Evolutionary conservation across 2,797 vertebrate genomes (phyloP), one percentile per base, ranked within the genome.

Genomic region (Dryobates pubescens): DNA sequence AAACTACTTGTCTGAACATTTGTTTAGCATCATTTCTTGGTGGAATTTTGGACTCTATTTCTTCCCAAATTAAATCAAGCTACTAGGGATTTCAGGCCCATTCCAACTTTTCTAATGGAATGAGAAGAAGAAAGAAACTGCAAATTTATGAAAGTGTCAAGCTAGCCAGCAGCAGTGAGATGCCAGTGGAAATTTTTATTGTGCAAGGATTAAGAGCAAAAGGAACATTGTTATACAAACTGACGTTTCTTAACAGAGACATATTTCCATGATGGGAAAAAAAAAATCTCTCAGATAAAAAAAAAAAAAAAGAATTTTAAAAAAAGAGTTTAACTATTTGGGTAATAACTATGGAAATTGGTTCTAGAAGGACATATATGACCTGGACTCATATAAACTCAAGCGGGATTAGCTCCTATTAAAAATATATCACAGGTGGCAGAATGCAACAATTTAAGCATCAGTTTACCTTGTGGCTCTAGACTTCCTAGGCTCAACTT

Each of bases 1-100:
- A 88, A 88, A 89, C 76, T 72, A 45, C 20, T 86, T 86, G 76
- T 45, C 67, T 86, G 76, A 78, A 61, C 74, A 62, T 95, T 92
- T 91, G 63, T 91, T 94, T 75, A 94, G 53, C 63, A 72, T 86
- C 4, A 70, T 78, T 86, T 93, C 67, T 91, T 68, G 10, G 22
- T 88, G 67, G 80, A 93, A 86, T 79, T 91, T 91, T 57, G 81
- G 47, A 93, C 15, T 56, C 63, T 47, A 24, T 89, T 87, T 87
- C 26, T 80, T 92, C 82, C 26, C 34, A 91, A 90, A 91, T 86
- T 89, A 94, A 62, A 41, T 92, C 36, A 47, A 82, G 56, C n/a
- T 93, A 72, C 82, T 38, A 80, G 26, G 45, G 82, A 62, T 69
- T 95, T 89, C 72, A 85, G 56, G 32, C 56, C 74, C 49, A 47